Percentiles rank a stretch among this genome's conserved stretches.
Conservation (phyloP, 2,888 invertebrate genomes). For the Deilephila porcellus region DNA sequence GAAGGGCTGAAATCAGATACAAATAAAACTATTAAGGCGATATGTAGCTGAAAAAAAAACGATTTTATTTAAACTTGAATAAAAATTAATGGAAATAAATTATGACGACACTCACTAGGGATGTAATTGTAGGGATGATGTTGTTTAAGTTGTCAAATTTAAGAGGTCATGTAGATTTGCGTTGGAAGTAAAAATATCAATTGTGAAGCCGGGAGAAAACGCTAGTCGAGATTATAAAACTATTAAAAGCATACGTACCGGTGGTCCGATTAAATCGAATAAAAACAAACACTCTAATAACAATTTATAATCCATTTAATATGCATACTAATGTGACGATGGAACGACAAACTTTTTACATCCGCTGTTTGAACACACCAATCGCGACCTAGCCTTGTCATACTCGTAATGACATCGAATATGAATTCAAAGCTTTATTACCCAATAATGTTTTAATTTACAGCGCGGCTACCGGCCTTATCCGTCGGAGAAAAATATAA, state of each 20-base stretch:
- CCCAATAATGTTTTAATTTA: constrained; percentile 51
- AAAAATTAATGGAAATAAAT: too few species aligned
- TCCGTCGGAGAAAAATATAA: constrained; percentile 46
- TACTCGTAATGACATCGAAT: constrained; percentile 37
- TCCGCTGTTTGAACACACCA: constrained; percentile 22
- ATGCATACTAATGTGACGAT: not conserved
- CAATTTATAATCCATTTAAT: not conserved
- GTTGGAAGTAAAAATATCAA: not conserved
- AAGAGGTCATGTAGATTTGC: too few species aligned
- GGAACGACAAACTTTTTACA: not conserved
- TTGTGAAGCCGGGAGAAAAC: not conserved
- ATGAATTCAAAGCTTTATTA: constrained; percentile 45
- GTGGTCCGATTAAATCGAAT: not conserved
- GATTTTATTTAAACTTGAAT: too few species aligned
- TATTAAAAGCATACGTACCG: not conserved
- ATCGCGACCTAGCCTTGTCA: constrained; percentile 46
- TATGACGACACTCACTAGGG: too few species aligned
- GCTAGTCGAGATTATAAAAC: not conserved
- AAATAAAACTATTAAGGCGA: too few species aligned
- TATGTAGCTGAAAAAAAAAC: too few species aligned
- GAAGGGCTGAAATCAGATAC: too few species aligned
- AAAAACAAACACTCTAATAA: constrained; percentile 8
- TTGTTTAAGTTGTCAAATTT: too few species aligned
- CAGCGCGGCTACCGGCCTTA: constrained; percentile 55
- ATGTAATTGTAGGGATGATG: too few species aligned